Evolutionary conservation across 2,113 vertebrate genomes (phyloP).

Genomic region (Lethenteron reissneri): DNA sequence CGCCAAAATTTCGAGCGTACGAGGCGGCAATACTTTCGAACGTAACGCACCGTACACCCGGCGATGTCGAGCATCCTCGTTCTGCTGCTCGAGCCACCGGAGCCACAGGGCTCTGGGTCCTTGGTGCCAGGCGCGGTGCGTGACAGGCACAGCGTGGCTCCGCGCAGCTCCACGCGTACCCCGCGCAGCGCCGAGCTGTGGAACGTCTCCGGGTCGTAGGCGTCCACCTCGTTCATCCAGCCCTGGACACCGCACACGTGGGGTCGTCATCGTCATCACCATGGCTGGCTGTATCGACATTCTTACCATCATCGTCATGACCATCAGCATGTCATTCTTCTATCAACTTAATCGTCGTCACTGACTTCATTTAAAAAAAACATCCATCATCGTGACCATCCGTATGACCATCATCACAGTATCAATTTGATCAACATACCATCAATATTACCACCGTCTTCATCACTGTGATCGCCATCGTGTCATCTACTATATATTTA

Average conservation of each 20-base stretch:
- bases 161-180: conserved; percentile 37
- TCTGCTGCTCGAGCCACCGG: too few relatives aligned
- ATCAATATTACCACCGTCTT: not conserved
- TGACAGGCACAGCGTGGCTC: conserved; percentile 33
- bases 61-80: too few relatives aligned
- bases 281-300: not conserved
- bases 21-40: too few relatives aligned
- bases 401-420: not conserved
- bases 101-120: too few relatives aligned
- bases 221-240: conserved; percentile 51
- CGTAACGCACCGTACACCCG: too few relatives aligned
- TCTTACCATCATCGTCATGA: conserved; percentile 1
- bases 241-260: conserved; percentile 22
- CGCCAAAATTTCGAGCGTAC: too few relatives aligned
- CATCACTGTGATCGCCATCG: not conserved
- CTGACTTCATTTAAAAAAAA: too few relatives aligned
- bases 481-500: not conserved
- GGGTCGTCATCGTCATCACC: not conserved
- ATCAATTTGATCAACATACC: not conserved
- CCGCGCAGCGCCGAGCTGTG: conserved; percentile 41
- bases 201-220: conserved; percentile 40
- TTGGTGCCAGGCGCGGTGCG: conserved; percentile 33
- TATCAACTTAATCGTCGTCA: too few relatives aligned
- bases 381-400: not conserved
- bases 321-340: not conserved